Conservation (phyloP, 1,140 invertebrate genomes). For the Aphelinus atriplicis region DNA sequence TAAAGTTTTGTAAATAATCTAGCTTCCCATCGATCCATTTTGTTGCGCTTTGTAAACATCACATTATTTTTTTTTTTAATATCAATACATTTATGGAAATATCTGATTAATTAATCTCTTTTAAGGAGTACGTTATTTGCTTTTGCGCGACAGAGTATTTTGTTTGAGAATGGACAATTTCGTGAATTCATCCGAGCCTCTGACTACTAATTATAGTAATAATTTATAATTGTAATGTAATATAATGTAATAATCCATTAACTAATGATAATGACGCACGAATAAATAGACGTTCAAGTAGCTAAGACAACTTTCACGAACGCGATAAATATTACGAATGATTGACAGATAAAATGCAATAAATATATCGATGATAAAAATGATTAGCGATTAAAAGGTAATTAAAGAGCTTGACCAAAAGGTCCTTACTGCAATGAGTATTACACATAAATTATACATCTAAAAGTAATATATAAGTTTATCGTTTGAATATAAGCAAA, state of each 20-base stretch:
- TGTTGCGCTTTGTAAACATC: too few relatives aligned
- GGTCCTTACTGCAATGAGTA: constrained; percentile 29
- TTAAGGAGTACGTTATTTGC: background rate
- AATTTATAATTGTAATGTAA: constrained; percentile 31
- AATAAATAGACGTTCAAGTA: constrained; percentile 38
- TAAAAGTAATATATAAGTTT: constrained; percentile 37
- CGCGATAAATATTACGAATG: constrained; percentile 14
- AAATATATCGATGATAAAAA: constrained; percentile 28
- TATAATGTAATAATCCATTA: constrained; percentile 35
- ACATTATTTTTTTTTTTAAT: too few relatives aligned
- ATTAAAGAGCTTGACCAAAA: constrained; percentile 22
- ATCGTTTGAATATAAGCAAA: constrained; percentile 26
- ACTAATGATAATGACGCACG: constrained; percentile 36
- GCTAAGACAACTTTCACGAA: constrained; percentile 26
- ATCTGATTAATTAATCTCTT: background rate
- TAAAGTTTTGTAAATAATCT: background rate
- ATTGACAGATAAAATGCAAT: constrained; percentile 32
- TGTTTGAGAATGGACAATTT: constrained; percentile 13
- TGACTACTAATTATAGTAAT: constrained; percentile 36
- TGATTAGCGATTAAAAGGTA: constrained; percentile 32
- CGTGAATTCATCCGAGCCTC: constrained; percentile 30
- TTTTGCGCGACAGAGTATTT: constrained; percentile 16
- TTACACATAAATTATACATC: constrained; percentile 38
- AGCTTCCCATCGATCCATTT: too few relatives aligned
- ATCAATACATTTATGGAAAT: too few relatives aligned